A percentile compares a stretch with the other conserved stretches of the same genome.
Conservation (phyloP, 2,888 invertebrate genomes). For the Onthophagus sagittarius region DNA sequence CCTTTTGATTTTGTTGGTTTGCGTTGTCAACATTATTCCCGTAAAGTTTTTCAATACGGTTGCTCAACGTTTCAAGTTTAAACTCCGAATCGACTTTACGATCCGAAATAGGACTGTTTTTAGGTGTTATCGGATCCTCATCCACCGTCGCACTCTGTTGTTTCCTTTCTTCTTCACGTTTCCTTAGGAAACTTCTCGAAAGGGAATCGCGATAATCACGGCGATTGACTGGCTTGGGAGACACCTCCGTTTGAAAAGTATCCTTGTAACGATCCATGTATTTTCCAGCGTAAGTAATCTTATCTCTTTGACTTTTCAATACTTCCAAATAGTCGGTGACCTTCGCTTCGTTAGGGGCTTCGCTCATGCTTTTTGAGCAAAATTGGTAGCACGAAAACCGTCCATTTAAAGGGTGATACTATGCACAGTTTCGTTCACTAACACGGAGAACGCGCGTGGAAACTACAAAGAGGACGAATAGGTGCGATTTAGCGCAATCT, state of each 20-base stretch:
- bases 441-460: not conserved
- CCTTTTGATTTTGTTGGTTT: constrained; percentile 3
- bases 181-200: not conserved
- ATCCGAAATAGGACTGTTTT: constrained; percentile 18
- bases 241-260: constrained; percentile 37
- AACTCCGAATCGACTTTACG: constrained; percentile 12
- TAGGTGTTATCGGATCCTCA: constrained; percentile 19
- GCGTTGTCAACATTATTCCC: constrained; percentile 4
- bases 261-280: constrained; percentile 46
- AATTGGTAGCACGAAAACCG: not conserved
- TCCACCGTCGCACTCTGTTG: constrained; percentile 10
- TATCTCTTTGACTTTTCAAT: constrained; percentile 41
- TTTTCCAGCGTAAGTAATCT: constrained; percentile 42
- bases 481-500: not conserved
- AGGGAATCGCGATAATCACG: constrained; percentile 5
- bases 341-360: not conserved
- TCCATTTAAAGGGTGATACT: not conserved
- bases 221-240: constrained; percentile 22
- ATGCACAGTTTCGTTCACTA: not conserved
- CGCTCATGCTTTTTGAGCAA: not conserved
- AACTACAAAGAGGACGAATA: not conserved
- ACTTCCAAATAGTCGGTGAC: not conserved
- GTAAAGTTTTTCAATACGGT: constrained; percentile 22
- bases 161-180: constrained; percentile 7
- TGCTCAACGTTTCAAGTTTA: constrained; percentile 19